Base-by-base conservation (phyloP, 1,140 invertebrate species). In the Panagrolaimus sp. region DNA sequence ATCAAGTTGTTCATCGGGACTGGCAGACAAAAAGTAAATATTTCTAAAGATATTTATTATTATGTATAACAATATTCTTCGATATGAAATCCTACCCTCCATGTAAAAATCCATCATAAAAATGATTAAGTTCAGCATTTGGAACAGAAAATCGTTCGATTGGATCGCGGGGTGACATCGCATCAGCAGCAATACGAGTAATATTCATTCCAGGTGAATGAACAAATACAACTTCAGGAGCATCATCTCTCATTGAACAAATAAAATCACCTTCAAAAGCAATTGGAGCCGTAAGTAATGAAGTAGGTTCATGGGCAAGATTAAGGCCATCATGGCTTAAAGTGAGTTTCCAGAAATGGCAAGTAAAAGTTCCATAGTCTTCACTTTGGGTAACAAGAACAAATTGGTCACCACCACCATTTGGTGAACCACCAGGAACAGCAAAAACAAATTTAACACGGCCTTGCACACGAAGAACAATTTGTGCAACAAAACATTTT, bases 81-180 rank as follows among this genome's bases (percentile, higher is more conserved):
- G 69, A 71, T 69, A 72, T 21, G 9, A 62, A 8, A 43, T 10
- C 70, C 17, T 69, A 82, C 79, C 80, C 81, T 47, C 68, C 68
- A 62, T 74, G 79, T 14, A 82, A 52, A 72, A 82, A 82, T 64
- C 81, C 80, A 73, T 82, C 80, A 45, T 83, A 82, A 52, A 83
- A 82, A 69, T 82, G 81, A 24, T 66, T 72, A n/a, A 82, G 67
- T 17, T 82, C 77, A 24, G 77, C 78, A 26, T 79, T 77, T 10
- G 77, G 70, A 4, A 82, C 80, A 10, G 63, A 45, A 68, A 82
- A 82, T 4, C 74, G 48, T 21, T 81, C 71, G 3, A 74, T 72
- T 17, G 80, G 81, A 28, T 73, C 67, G 45, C 73, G 73, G 12
- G 81, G 78, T 3, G 46, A 44, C 10, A 44, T 66, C 2, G 75